phyloP scores from a whole-genome alignment of 2,888 invertebrate species.

The Stenchaetothrips biformis region DNA sequence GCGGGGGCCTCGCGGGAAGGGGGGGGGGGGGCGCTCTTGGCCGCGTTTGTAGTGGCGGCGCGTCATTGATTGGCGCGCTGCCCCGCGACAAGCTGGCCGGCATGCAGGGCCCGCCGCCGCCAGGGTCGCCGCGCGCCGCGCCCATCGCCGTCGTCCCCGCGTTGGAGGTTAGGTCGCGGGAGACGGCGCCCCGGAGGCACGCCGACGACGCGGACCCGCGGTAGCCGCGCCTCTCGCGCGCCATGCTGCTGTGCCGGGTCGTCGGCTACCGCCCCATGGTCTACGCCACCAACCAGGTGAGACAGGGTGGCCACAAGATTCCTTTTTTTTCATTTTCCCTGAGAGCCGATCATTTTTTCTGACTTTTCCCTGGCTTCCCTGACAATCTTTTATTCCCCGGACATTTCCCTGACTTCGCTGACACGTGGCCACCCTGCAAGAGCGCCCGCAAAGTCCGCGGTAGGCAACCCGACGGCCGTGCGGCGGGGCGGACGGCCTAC shows the following conservation, averaged over 20 bases:
- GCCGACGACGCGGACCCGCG: slow-evolving; percentile 31
- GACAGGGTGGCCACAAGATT: no score
- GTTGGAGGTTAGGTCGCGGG: no score
- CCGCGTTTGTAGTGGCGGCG: background rate
- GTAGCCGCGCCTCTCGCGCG: slow-evolving; percentile 30
- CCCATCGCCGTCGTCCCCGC: background rate
- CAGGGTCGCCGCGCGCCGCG: background rate
- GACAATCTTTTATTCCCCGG: no score
- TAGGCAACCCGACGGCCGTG: background rate
- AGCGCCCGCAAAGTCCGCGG: background rate
- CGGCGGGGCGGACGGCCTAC: background rate
- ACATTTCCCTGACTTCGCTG: no score
- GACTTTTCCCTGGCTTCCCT: no score
- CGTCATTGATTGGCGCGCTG: background rate
- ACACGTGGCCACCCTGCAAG: no score
- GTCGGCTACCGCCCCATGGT: slow-evolving; percentile 35
- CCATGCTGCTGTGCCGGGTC: slow-evolving; percentile 36
- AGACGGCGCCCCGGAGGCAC: no score
- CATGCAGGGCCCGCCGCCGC: background rate
- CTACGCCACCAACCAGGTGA: background rate
- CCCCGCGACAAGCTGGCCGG: background rate
- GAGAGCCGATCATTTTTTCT: no score
- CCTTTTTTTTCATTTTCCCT: no score
- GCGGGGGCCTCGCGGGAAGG: background rate
- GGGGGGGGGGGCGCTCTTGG: background rate